Evolutionary conservation across 2,113 vertebrate species (phyloP), one percentile per base, ranked within the genome.

Genomic region (Willisornis vidua): DNA sequence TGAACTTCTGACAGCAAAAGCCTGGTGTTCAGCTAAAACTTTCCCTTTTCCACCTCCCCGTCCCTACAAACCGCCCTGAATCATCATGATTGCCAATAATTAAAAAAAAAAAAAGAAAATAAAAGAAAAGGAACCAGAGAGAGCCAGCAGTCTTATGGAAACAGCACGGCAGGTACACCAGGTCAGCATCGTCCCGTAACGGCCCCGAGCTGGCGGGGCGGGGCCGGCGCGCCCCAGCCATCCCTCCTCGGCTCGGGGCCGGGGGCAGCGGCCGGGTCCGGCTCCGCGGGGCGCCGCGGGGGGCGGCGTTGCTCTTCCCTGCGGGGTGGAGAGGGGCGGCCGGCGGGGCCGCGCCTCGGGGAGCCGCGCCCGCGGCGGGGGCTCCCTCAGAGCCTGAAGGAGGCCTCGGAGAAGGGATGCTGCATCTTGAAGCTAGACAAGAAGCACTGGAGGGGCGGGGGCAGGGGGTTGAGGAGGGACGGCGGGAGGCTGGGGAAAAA

Each of bases 101-200:
- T 29, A 14, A 9, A n/a, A 19, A 18, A 25, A 23, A 24, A 35
- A n/a, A 51, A 23, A 89, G 63, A 3, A 59, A 48, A 35, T 57
- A 24, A 35, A n/a, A 51, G 12, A 68, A 58, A 82, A 61, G 59
- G 29, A 90, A 87, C 62, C 55, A 82, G 89, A 68, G 87, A 10
- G 45, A 77, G 80, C n/a, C 92, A 78, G 72, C 79, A 85, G 59
- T 77, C 73, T 76, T 25, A 72, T 39, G 39, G 76, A 16, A 79
- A 79, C 15, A 62, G 81, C 95, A 37, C 63, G 49, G 93, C 88
- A 91, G 95, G 88, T 89, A 61, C 71, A 89, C 85, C 95, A 83
- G 80, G 93, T 79, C 71, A 86, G 90, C 79, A 74, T 89, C 84
- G 84, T 90, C 91, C 78, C 83, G 87, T 9, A 23, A 70, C 12